Percentiles rank a stretch among this genome's conserved stretches.
Conservation (phyloP, 2,888 invertebrate genomes). For the Sinopyrophorus schimmeli region DNA sequence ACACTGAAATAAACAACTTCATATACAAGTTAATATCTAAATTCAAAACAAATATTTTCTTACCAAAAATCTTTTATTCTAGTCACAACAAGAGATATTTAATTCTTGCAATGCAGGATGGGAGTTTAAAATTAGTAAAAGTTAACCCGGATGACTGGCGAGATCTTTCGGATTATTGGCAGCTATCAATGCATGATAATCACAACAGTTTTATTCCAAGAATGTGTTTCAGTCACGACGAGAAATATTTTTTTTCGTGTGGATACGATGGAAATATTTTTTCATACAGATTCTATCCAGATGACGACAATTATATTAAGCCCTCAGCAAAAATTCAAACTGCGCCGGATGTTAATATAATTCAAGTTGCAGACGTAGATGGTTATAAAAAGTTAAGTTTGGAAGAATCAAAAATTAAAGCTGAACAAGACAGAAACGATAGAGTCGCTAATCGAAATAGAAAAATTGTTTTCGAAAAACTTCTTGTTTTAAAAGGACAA, state of each 20-base stretch:
- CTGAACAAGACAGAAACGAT: conserved; percentile 66
- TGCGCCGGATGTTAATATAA: too few relatives aligned
- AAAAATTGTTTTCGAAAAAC: conserved; percentile 61
- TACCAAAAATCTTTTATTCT: conserved; percentile 49
- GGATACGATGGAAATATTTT: conserved; percentile 81
- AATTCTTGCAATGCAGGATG: conserved; percentile 65
- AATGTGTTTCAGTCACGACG: conserved; percentile 66
- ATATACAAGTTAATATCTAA: conserved; percentile 61
- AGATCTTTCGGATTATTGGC: conserved; percentile 68
- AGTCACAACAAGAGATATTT: conserved; percentile 59
- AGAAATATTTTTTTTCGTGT: conserved; percentile 60
- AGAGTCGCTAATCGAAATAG: conserved; percentile 68
- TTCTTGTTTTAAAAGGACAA: conserved; percentile 24
- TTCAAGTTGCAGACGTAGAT: conserved; percentile 51
- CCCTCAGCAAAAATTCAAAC: conserved; percentile 43
- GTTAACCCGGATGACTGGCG: conserved; percentile 56
- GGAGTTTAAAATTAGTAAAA: conserved; percentile 62
- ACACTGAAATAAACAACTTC: conserved; percentile 62
- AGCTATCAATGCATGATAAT: conserved; percentile 75
- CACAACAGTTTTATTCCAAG: conserved; percentile 68
- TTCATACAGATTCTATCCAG: conserved; percentile 61
- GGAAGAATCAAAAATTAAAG: conserved; percentile 73
- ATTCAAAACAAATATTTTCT: too few relatives aligned
- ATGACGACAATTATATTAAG: neutral
- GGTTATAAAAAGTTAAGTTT: conserved; percentile 53